Base-by-base conservation (phyloP, 2,888 invertebrate species). In the Heliconius charithonia region DNA sequence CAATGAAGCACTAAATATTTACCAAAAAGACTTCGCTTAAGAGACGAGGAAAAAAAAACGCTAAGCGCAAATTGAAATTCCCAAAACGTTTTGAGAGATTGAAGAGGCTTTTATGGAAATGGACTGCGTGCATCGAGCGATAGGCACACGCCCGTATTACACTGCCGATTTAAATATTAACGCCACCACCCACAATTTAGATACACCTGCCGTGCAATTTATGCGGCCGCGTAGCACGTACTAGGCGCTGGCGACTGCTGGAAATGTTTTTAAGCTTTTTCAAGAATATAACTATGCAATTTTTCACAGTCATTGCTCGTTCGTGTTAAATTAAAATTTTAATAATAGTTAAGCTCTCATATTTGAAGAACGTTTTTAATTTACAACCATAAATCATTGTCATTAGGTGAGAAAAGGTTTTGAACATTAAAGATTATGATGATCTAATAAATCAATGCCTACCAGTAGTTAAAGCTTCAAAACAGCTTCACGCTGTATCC, bases 31-130 rank as follows among this genome's bases (percentile, higher is more conserved):
- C 80, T 65, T 67, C 75, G 77, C 75, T 80, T 82, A 82, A 84
- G 81, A 79, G 84, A 81, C 85, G 79, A 80, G 85, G 19, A 51
- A 7, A 82, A 90, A 90, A 92, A 91, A 85, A 89, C 87, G 88
- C 88, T 91, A 92, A 93, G 91, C 92, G 90, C 84, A 92, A 93
- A 94, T 94, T 94, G 92, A 93, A 93, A 94, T 94, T 94, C 95
- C 90, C 91, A 88, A 88, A 93, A 88, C 93, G 93, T 93, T 94
- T 92, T 91, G 90, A 89, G 92, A 93, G 93, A 94, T 93, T 94
- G 93, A 94, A 93, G 94, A 94, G 94, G 93, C 94, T 95, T 95
- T 95, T 94, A 95, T 95, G 94, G 93, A 93, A 95, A 95, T 94
- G 91, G 92, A 91, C 91, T 88, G 91, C 90, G 92, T 92, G 91